A percentile compares a stretch with the other conserved stretches of the same genome.
Evolutionary conservation across 2,797 vertebrate species (phyloP).

Genomic region (Babyrousa celebensis): DNA sequence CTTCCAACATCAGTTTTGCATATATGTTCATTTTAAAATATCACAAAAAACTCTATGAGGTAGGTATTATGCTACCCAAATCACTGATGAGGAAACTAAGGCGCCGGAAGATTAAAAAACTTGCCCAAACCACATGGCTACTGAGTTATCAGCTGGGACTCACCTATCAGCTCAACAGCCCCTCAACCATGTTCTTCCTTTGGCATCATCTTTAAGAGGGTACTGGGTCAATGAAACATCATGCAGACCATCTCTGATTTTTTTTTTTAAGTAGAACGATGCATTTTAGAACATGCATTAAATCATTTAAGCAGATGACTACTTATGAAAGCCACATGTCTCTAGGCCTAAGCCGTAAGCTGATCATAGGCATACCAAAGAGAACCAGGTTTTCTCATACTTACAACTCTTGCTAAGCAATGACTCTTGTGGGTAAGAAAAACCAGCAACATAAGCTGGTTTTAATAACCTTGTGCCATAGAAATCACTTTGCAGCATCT

Average conservation of each 20-base stretch:
- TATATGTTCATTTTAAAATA: neutral
- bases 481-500: slow-evolving; percentile 19
- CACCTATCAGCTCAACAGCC: neutral
- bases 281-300: neutral
- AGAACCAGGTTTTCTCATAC: neutral
- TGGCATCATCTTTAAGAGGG: neutral
- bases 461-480: slow-evolving; percentile 19
- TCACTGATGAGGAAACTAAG: neutral
- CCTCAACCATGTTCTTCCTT: neutral
- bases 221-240: neutral
- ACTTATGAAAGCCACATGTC: neutral
- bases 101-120: neutral
- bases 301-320: slow-evolving; percentile 33
- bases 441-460: slow-evolving; percentile 17
- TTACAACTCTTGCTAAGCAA: slow-evolving; percentile 31
- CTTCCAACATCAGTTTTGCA: neutral
- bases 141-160: neutral
- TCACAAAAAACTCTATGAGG: neutral
- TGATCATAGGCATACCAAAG: neutral
- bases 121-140: neutral
- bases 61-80: neutral
- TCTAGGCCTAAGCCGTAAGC: slow-evolving; percentile 6
- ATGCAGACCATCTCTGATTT: neutral
- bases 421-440: slow-evolving; percentile 32
- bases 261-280: neutral